Evolutionary conservation across 2,113 vertebrate species (phyloP), one percentile per base, ranked within the genome.

Genomic region (Chamaetylas fuelleborni): DNA sequence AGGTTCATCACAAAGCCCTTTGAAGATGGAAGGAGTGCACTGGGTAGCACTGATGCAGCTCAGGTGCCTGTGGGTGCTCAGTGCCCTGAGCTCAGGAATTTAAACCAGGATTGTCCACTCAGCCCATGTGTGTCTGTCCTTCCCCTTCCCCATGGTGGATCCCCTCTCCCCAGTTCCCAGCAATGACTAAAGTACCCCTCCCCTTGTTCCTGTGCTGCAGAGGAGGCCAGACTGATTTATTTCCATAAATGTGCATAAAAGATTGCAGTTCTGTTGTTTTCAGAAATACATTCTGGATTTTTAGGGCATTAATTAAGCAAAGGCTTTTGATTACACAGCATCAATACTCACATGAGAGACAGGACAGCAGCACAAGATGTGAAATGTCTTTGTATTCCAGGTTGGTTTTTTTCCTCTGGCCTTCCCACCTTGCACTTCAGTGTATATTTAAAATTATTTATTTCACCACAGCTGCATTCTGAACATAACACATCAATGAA

Each of bases 1-100:
- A 97, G 92, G 79, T 96, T 96, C 95, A 96, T 91, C 97, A 93
- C 97, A 95, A 98, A 98, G 97, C 96, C 91, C 95, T 91, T 97
- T 96, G 95, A 97, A 97, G 97, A 94, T 97, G 97, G 93, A 97
- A 97, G 97, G 97, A 97, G 96, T 96, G 97, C 97, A 95, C 97
- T 97, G 98, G 97, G 81, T 94, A 96, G 98, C 96, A 97, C 96
- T 96, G 97, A 98, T 93, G 96, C 95, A 97, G 98, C 94, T 94
- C 96, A 97, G 95, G 33, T 67, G 53, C n/a, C 14, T 40, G 8
- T 26, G 58, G 42, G 33, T 3, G 98, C 94, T 95, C 96, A 97
- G 95, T 69, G 53, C 31, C 14, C 28, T 15, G 4, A 2, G 17
- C 3, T 38, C 2, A 1, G 25, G 31, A 23, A 28, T 33, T 81